These are phyloP conservation scores for Amblyornis subalaris DNA, from an alignment of 2,113 vertebrate genomes.

Conservation along the genomic window DNA sequence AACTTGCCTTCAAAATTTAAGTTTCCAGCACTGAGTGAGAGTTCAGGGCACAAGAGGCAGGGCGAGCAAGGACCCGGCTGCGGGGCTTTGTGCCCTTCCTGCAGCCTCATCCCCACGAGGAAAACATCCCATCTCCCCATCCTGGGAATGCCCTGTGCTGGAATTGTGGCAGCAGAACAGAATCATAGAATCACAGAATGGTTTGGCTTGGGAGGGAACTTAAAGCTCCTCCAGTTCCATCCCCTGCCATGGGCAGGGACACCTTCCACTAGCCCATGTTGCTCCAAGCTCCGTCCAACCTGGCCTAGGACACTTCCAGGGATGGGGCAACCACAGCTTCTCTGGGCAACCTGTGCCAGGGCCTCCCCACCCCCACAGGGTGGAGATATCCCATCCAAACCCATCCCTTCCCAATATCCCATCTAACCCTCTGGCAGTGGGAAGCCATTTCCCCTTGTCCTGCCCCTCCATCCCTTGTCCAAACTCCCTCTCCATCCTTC, in stretches of 20 bases:
- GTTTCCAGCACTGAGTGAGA: not conserved
- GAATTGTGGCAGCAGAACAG: not conserved
- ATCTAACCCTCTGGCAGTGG: not conserved
- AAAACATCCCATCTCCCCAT: rapidly evolving
- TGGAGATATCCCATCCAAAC: no score
- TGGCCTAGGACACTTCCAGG: not conserved
- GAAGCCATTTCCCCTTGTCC: not conserved
- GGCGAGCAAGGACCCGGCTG: rapidly evolving
- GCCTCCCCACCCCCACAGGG: not conserved
- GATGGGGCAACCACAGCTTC: not conserved
- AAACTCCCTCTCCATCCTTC: not conserved
- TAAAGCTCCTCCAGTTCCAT: not conserved
- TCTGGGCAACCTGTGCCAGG: not conserved
- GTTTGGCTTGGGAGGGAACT: not conserved
- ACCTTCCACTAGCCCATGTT: not conserved
- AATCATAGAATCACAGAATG: not conserved
- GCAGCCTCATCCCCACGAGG: not conserved
- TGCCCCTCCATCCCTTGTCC: not conserved
- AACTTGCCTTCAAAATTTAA: not conserved
- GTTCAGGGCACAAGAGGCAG: rapidly evolving
- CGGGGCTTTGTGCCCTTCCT: not conserved
- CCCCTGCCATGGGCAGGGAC: not conserved
- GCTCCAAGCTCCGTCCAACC: not conserved
- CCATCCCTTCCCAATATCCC: not conserved
- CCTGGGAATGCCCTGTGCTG: rapidly evolving